Conservation (phyloP, 2,797 vertebrate species). For the Sylvilagus floridanus region DNA sequence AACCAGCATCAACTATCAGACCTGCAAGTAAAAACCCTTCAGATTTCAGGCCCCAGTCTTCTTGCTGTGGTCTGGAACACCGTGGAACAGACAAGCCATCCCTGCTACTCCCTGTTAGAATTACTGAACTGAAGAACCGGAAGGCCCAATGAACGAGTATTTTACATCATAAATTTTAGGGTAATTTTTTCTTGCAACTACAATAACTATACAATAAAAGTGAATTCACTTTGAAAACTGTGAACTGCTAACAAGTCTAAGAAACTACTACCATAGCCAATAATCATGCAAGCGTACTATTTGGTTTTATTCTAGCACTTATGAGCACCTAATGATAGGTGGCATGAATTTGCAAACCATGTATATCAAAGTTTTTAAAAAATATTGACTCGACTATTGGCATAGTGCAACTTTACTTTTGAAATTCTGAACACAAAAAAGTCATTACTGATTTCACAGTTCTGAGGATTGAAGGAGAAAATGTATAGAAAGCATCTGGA, state of each 20-base stretch:
- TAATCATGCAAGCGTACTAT: background rate
- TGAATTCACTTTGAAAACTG: conserved; percentile 45
- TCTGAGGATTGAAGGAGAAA: conserved; percentile 25
- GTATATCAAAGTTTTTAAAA: background rate
- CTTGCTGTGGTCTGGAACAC: background rate
- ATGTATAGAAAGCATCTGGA: conserved; percentile 3
- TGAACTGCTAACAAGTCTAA: conserved; percentile 9
- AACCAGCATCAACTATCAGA: background rate
- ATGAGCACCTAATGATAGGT: background rate
- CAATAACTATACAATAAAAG: background rate
- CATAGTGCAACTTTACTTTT: background rate
- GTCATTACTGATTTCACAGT: background rate
- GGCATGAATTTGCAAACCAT: background rate
- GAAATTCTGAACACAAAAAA: conserved; percentile 27
- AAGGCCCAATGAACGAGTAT: conserved; percentile 38
- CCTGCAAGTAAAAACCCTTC: background rate
- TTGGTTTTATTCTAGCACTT: conserved; percentile 43
- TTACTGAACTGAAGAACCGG: background rate
- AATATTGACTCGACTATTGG: background rate
- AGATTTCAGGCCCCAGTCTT: conserved; percentile 5
- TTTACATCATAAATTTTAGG: background rate
- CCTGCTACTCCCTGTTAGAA: background rate
- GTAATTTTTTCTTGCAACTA: conserved; percentile 17
- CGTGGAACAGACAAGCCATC: background rate
- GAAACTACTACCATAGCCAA: conserved; percentile 16